Percentiles rank a stretch among this genome's conserved stretches.
phyloP scores from a whole-genome alignment of 1,140 invertebrate species.

The Tetramorium simillimum region DNA sequence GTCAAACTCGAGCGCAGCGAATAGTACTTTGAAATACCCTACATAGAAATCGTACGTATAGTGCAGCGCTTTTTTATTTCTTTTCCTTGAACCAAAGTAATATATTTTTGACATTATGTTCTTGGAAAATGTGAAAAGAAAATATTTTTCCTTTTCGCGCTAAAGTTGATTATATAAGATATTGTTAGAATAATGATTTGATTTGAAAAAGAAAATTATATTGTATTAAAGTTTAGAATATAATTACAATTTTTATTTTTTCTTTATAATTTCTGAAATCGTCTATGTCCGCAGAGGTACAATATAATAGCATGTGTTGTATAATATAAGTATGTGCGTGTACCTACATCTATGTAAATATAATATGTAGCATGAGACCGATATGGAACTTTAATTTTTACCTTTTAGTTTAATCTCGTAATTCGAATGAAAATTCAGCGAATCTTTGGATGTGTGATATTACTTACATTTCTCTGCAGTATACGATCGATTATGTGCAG shows the following conservation, averaged over 20 bases:
- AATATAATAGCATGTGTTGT: not conserved
- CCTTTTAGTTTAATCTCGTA: no score
- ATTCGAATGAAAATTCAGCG: not conserved
- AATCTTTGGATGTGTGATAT: slow-evolving; percentile 21
- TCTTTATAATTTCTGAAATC: not conserved
- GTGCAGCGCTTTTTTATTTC: not conserved
- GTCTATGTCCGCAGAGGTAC: not conserved
- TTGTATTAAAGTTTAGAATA: not conserved
- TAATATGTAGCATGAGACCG: not conserved
- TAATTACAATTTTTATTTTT: not conserved
- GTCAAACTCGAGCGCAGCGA: not conserved
- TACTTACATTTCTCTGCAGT: slow-evolving; percentile 49
- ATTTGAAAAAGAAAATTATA: not conserved
- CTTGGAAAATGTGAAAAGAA: not conserved
- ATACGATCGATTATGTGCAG: slow-evolving; percentile 61
- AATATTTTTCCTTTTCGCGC: not conserved
- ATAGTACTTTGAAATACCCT: not conserved
- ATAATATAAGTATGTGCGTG: no score
- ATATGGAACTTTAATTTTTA: not conserved
- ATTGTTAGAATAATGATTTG: not conserved
- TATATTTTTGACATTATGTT: slow-evolving; percentile 5
- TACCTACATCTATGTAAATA: not conserved
- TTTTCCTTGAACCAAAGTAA: not conserved
- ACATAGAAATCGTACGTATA: not conserved
- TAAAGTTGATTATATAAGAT: not conserved